Conservation (phyloP, 2,797 vertebrate genomes). For the Melanotaenia parkinsoni region DNA sequence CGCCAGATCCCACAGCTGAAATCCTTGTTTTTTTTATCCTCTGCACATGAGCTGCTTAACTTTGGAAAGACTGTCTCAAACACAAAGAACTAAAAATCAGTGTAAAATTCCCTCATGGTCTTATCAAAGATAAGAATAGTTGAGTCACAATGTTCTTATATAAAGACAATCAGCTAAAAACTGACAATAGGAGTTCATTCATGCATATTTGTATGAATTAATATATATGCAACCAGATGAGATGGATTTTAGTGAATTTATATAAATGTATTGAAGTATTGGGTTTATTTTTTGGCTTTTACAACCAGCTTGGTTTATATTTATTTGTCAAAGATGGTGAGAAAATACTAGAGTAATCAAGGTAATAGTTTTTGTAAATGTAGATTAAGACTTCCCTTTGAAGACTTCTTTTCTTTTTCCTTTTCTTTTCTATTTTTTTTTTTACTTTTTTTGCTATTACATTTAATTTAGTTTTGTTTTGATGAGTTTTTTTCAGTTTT, state of each 20-base stretch:
- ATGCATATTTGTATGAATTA: not conserved
- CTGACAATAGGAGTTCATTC: not conserved
- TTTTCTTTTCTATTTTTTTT: not conserved
- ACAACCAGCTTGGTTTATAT: not conserved
- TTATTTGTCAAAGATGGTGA: not conserved
- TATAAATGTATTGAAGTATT: not conserved
- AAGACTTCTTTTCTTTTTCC: not conserved
- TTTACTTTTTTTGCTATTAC: not conserved
- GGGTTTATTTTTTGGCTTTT: not conserved
- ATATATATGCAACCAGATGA: not conserved
- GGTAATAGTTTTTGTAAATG: not conserved
- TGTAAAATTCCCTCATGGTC: not conserved
- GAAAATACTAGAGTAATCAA: not conserved
- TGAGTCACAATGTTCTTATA: not conserved
- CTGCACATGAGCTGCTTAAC: not conserved
- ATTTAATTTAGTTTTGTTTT: not conserved
- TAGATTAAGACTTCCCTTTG: not conserved
- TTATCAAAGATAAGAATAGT: not conserved
- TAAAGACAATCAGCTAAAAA: not conserved
- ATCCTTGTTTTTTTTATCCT: constrained; percentile 8
- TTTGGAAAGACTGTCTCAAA: not conserved
- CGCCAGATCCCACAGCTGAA: constrained; percentile 10
- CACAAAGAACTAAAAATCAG: not conserved
- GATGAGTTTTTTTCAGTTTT: too few species aligned
- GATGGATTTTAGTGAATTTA: not conserved